Evolutionary conservation across 2,888 invertebrate genomes (phyloP).

Genomic region (Parapristionchus giblindavisi): DNA sequence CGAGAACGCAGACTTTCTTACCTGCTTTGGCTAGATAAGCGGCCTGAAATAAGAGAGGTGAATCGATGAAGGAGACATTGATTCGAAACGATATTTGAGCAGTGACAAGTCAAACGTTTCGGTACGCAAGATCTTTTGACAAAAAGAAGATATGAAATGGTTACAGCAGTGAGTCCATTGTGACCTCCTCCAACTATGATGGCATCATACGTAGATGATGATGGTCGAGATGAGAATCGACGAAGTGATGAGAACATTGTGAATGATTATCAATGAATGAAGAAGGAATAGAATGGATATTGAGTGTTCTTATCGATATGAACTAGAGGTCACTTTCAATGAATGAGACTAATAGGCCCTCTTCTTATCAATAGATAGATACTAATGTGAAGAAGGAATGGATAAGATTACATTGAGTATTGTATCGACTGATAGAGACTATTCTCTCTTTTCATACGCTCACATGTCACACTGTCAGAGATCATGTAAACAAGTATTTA

Average conservation of each 20-base stretch:
- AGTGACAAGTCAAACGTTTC: not conserved
- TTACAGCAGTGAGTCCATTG: constrained; percentile 74
- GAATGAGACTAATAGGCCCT: too few relatives aligned
- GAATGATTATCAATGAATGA: not conserved
- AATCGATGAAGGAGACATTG: not conserved
- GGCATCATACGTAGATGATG: constrained; percentile 70
- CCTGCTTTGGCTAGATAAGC: constrained; percentile 74
- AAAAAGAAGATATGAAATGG: constrained; percentile 46
- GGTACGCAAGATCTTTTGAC: not conserved
- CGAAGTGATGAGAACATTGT: constrained; percentile 33
- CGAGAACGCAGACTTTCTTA: constrained; percentile 74
- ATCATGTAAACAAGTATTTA: too few relatives aligned
- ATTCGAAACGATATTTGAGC: not conserved
- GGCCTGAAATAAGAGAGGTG: constrained; percentile 72
- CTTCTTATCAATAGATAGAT: too few relatives aligned
- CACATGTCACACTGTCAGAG: too few relatives aligned
- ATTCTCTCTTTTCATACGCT: too few relatives aligned
- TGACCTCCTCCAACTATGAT: constrained; percentile 74
- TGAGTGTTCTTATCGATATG: too few relatives aligned
- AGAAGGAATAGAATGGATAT: too few relatives aligned
- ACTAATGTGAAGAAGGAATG: too few relatives aligned
- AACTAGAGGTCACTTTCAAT: too few relatives aligned
- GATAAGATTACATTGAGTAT: too few relatives aligned
- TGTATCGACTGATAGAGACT: too few relatives aligned
- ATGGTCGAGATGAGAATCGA: constrained; percentile 15